Percentiles rank a stretch among this genome's conserved stretches.
phyloP scores from a whole-genome alignment of 2,888 invertebrate genomes.

The Sphaerophoria rueppellii region DNA sequence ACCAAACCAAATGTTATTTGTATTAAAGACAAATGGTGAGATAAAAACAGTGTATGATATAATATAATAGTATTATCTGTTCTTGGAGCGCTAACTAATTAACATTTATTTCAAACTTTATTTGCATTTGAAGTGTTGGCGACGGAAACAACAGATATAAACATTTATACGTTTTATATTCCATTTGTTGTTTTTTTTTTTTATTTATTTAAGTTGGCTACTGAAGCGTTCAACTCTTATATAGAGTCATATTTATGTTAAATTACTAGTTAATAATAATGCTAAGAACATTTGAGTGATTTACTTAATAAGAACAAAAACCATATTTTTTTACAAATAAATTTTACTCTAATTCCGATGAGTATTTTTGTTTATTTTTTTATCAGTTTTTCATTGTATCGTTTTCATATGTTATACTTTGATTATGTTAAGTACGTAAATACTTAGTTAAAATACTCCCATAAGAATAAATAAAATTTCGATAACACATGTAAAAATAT shows the following conservation, averaged over 20 bases:
- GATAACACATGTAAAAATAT: no score
- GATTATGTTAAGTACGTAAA: slow-evolving; percentile 14
- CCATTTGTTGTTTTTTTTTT: slow-evolving; percentile 54
- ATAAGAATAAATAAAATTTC: no score
- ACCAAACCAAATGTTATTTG: slow-evolving; percentile 34
- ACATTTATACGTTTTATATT: slow-evolving; percentile 7
- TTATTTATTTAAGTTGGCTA: slow-evolving; percentile 51
- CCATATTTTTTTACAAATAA: slow-evolving; percentile 73
- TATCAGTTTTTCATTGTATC: slow-evolving; percentile 38
- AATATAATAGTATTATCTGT: slow-evolving; percentile 38
- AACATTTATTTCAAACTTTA: slow-evolving; percentile 1
- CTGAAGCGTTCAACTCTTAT: slow-evolving; percentile 57
- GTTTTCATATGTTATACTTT: slow-evolving; percentile 46
- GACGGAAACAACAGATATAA: no score
- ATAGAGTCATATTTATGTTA: slow-evolving; percentile 69
- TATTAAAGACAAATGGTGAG: slow-evolving; percentile 44
- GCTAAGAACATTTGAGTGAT: slow-evolving; percentile 75
- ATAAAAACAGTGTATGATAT: slow-evolving; percentile 52
- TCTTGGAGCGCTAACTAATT: slow-evolving; percentile 57
- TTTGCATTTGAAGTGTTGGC: no score
- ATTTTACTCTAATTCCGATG: slow-evolving; percentile 69
- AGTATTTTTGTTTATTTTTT: slow-evolving; percentile 60
- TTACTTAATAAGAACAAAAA: slow-evolving; percentile 72
- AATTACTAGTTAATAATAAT: slow-evolving; percentile 66
- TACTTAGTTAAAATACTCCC: not conserved